Conservation (phyloP, 1,140 invertebrate species). For the Atta texana region DNA sequence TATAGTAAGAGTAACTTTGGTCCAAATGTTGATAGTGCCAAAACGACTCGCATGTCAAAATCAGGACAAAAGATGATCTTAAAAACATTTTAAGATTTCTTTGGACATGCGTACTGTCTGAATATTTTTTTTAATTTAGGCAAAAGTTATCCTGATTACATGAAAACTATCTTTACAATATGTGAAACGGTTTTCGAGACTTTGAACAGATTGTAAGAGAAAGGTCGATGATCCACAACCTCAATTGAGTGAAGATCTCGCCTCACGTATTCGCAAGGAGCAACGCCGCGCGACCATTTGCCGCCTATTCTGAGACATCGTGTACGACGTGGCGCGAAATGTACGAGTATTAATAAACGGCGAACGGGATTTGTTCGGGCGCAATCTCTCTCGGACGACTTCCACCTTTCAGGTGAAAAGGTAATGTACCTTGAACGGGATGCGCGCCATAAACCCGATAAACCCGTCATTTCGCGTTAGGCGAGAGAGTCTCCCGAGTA, state of each 20-base stretch:
- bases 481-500: slow-evolving; percentile 25
- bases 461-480: slow-evolving; percentile 55
- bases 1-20: too few species aligned
- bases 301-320: slow-evolving; percentile 7
- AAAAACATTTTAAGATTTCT: too few species aligned
- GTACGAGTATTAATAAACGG: slow-evolving; percentile 49
- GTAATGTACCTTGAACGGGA: slow-evolving; percentile 42
- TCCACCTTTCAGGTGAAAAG: slow-evolving; percentile 36
- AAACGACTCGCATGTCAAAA: too few species aligned
- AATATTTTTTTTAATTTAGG: neutral
- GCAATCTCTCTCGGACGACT: slow-evolving; percentile 56
- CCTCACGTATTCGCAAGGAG: neutral
- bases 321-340: slow-evolving; percentile 33
- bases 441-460: slow-evolving; percentile 48
- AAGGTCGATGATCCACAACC: neutral
- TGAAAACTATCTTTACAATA: too few species aligned
- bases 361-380: slow-evolving; percentile 48
- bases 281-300: slow-evolving; percentile 6
- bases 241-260: slow-evolving; percentile 7
- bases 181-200: neutral
- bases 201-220: neutral
- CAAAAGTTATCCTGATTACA: too few species aligned
- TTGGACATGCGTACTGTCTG: too few species aligned
- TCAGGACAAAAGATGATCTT: too few species aligned
- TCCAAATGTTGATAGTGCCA: too few species aligned